Conservation (phyloP, 2,797 vertebrate species). For the Catamblyrhynchus diadema region DNA sequence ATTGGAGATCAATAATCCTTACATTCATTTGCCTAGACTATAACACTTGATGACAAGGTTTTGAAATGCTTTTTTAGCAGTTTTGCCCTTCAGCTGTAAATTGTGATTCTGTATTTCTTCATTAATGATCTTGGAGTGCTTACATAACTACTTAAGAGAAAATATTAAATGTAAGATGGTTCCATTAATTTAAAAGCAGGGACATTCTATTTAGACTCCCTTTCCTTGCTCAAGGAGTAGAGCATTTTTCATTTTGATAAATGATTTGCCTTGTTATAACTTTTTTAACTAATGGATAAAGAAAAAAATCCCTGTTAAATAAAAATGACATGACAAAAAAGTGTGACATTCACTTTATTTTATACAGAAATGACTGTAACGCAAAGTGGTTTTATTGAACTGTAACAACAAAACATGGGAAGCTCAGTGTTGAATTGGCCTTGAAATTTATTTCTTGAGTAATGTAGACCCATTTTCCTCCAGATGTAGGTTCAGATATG, state of each 20-base stretch:
- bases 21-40: conserved; percentile 45
- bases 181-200: conserved; percentile 65
- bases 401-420: conserved; percentile 27
- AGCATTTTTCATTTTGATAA: conserved; percentile 73
- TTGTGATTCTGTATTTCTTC: conserved; percentile 41
- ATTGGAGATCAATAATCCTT: conserved; percentile 16
- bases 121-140: conserved; percentile 58
- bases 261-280: conserved; percentile 63
- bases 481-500: background rate
- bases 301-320: conserved; percentile 42
- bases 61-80: conserved; percentile 28
- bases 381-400: conserved; percentile 42
- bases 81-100: conserved; percentile 53
- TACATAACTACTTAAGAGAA: conserved; percentile 62
- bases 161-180: conserved; percentile 53
- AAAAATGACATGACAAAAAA: conserved; percentile 76
- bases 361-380: conserved; percentile 42
- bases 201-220: conserved; percentile 58
- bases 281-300: conserved; percentile 69
- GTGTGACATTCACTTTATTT: conserved; percentile 68
- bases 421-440: conserved; percentile 1
- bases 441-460: background rate
- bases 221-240: conserved; percentile 45
- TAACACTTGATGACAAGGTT: background rate
- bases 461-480: background rate